Percentiles rank a stretch among this genome's conserved stretches.
These are phyloP conservation scores for Epizoanthus illoricatus DNA, from an alignment of 92 coral and sea anemone species.

Conservation along the genomic window DNA sequence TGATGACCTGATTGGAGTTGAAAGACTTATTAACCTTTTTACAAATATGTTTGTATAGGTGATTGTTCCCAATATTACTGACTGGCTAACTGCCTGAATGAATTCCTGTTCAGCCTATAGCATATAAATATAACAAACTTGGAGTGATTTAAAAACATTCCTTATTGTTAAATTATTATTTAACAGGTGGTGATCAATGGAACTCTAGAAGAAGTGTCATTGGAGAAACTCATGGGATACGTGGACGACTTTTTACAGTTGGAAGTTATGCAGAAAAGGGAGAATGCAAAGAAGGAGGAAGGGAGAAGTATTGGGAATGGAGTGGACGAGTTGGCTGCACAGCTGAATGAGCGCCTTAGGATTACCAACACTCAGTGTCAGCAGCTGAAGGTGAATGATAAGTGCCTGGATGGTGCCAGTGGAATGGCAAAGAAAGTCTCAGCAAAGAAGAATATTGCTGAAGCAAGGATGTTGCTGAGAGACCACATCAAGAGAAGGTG, in stretches of 20 bases:
- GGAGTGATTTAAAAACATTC: background rate
- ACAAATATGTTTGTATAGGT: background rate
- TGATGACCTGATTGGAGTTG: too few species aligned
- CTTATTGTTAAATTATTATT: background rate
- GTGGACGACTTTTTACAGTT: conserved; percentile 63
- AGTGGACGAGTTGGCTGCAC: conserved; percentile 70
- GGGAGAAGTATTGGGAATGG: background rate
- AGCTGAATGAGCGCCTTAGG: conserved; percentile 57
- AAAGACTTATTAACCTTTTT: background rate
- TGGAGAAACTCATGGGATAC: conserved; percentile 86
- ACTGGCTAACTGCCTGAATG: too few species aligned
- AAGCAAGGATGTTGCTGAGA: conserved; percentile 49
- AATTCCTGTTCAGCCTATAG: too few species aligned
- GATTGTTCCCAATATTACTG: too few species aligned
- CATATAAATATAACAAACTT: background rate
- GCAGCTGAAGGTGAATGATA: conserved; percentile 59
- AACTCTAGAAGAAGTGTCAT: conserved; percentile 79
- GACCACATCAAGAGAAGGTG: background rate
- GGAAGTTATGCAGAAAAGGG: conserved; percentile 37
- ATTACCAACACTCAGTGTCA: conserved; percentile 64
- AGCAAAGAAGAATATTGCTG: conserved; percentile 45
- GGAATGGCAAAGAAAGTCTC: conserved; percentile 62
- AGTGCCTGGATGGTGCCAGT: conserved; percentile 55
- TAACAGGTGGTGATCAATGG: conserved; percentile 81
- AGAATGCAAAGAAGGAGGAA: conserved; percentile 25